phyloP scores from a whole-genome alignment of 2,797 vertebrate species.

The Pseudocheirus occidentalis region DNA sequence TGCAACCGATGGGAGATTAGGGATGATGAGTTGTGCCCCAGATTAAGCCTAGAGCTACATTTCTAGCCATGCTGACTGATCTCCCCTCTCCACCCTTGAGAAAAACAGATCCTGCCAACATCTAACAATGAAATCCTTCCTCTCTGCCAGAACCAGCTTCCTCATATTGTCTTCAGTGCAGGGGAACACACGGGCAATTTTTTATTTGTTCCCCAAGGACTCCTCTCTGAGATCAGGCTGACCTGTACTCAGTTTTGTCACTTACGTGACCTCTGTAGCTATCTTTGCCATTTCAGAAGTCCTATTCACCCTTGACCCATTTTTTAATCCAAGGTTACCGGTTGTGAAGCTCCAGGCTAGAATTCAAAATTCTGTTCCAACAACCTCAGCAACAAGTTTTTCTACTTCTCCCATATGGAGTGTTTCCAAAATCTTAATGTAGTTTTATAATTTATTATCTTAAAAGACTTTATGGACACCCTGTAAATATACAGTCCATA shows the following conservation, averaged over 20 bases:
- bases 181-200: neutral
- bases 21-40: neutral
- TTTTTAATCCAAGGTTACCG: neutral
- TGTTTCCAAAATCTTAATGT: neutral
- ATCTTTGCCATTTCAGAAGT: neutral
- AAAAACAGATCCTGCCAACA: neutral
- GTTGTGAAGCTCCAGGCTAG: neutral
- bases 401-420: neutral
- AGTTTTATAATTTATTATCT: neutral
- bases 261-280: neutral
- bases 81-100: neutral
- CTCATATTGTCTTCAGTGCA: neutral
- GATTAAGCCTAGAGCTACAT: neutral
- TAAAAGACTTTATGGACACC: neutral
- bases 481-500: neutral
- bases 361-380: neutral
- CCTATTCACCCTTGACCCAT: neutral
- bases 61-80: neutral
- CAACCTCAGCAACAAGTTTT: neutral
- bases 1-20: neutral
- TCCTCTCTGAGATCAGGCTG: neutral
- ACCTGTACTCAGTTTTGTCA: neutral
- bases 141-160: neutral
- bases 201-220: neutral
- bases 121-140: neutral